Evolutionary conservation across 2,797 vertebrate species (phyloP).

Genomic region (Nyctalus aviator): DNA sequence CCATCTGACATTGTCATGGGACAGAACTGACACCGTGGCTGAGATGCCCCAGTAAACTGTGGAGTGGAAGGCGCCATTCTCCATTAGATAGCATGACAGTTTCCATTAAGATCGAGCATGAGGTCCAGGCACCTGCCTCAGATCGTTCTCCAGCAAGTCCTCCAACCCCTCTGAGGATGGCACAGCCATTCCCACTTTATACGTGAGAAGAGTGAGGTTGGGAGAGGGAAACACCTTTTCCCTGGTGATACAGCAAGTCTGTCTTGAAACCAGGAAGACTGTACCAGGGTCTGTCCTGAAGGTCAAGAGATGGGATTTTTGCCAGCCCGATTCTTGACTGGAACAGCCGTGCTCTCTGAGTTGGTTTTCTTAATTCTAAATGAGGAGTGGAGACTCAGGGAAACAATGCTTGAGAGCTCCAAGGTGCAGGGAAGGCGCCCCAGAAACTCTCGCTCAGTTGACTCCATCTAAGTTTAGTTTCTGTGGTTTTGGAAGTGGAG

Average conservation of each 20-base stretch:
- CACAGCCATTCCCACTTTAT: neutral
- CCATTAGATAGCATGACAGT: neutral
- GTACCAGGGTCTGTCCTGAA: neutral
- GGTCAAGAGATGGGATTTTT: neutral
- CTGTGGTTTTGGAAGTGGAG: neutral
- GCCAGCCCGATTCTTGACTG: neutral
- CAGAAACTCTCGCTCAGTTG: neutral
- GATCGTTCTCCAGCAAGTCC: neutral
- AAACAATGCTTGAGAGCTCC: neutral
- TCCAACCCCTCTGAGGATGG: neutral
- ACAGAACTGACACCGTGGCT: neutral
- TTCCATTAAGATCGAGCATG: neutral
- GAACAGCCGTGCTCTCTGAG: neutral
- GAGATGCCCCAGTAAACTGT: too few species aligned
- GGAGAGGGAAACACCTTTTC: neutral
- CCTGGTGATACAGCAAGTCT: neutral
- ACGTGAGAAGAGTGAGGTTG: neutral
- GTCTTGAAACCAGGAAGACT: neutral
- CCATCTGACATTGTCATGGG: neutral
- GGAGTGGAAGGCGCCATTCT: neutral
- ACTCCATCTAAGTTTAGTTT: neutral
- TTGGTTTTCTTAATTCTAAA: neutral
- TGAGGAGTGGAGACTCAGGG: neutral
- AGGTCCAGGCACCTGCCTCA: neutral
- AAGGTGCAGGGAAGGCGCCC: rapidly evolving